phyloP scores from a whole-genome alignment of 1,140 invertebrate species.

The Tenebrio molitor region DNA sequence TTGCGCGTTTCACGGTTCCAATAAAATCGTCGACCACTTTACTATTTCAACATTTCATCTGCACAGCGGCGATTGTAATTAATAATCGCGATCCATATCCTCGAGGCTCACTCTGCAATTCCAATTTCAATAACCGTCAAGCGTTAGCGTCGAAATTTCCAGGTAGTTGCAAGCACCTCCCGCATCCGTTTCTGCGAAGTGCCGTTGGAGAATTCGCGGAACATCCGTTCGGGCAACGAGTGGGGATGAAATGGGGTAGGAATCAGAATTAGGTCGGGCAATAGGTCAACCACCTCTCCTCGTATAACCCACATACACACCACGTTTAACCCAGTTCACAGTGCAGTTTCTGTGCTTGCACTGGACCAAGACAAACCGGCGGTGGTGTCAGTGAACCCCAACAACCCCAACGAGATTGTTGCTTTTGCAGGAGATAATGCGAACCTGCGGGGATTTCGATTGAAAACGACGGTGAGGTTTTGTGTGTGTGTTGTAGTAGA shows the following conservation, averaged over 20 bases:
- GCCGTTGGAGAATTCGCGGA: constrained; percentile 9
- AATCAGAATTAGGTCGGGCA: constrained; percentile 40
- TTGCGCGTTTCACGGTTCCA: no score
- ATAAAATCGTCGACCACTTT: no score
- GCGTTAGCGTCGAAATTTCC: not conserved
- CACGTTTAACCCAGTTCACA: constrained; percentile 28
- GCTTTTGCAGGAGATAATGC: no score
- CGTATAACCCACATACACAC: constrained; percentile 8
- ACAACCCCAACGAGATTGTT: no score
- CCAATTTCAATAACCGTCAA: no score
- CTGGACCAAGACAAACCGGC: constrained; percentile 3
- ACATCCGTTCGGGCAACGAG: constrained; percentile 39
- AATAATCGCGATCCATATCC: no score
- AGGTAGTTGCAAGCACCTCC: not conserved
- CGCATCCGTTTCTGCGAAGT: constrained; percentile 2
- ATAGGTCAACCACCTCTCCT: constrained; percentile 41
- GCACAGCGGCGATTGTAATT: no score
- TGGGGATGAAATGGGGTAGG: constrained; percentile 36
- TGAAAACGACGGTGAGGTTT: no score
- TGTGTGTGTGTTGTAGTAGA: no score
- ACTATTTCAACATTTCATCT: no score
- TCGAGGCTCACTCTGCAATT: no score
- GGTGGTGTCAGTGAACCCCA: constrained; percentile 12
- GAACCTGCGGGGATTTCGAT: no score
- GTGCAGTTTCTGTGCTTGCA: constrained; percentile 25